phyloP scores from a whole-genome alignment of 2,888 invertebrate genomes.

The Drosophila helvetica region DNA sequence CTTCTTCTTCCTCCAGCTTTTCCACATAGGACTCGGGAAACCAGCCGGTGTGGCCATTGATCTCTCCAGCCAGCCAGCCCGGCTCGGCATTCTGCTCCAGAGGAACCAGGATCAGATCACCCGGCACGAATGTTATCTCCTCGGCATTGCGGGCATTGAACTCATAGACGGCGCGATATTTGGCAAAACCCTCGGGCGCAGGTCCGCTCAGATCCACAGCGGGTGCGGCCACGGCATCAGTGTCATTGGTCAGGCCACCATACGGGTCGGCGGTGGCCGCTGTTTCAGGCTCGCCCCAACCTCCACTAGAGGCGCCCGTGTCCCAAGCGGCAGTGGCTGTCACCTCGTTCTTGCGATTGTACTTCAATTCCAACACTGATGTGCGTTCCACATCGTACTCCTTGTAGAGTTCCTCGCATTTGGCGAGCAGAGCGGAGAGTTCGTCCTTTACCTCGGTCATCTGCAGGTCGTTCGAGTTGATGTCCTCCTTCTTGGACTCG shows the following conservation, averaged over 20 bases:
- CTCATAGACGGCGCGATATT: slow-evolving; percentile 96
- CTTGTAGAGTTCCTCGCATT: slow-evolving; percentile 88
- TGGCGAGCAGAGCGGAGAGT: slow-evolving; percentile 87
- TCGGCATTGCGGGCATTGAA: slow-evolving; percentile 96
- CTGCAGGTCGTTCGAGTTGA: slow-evolving; percentile 91
- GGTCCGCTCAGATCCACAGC: slow-evolving; percentile 79
- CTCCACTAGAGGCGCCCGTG: slow-evolving; percentile 67
- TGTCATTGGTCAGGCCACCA: slow-evolving; percentile 71
- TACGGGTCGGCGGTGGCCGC: slow-evolving; percentile 71
- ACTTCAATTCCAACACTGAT: slow-evolving; percentile 86
- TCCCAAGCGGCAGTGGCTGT: slow-evolving; percentile 85
- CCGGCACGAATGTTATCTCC: slow-evolving; percentile 96
- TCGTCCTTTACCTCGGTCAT: slow-evolving; percentile 89
- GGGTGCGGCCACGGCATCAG: slow-evolving; percentile 66
- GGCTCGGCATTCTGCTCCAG: slow-evolving; percentile 94
- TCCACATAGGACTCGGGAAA: slow-evolving; percentile 98
- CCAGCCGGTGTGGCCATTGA: slow-evolving; percentile 96
- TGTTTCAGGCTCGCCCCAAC: slow-evolving; percentile 51
- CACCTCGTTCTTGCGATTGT: slow-evolving; percentile 84
- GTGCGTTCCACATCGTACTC: slow-evolving; percentile 88
- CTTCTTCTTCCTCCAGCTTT: slow-evolving; percentile 85
- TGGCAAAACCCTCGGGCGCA: slow-evolving; percentile 85
- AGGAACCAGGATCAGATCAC: slow-evolving; percentile 93
- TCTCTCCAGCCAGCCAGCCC: slow-evolving; percentile 98
- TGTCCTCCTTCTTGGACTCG: slow-evolving; percentile 90